Evolutionary conservation across 2,888 invertebrate genomes (phyloP).

Genomic region (Saturnia japonica): DNA sequence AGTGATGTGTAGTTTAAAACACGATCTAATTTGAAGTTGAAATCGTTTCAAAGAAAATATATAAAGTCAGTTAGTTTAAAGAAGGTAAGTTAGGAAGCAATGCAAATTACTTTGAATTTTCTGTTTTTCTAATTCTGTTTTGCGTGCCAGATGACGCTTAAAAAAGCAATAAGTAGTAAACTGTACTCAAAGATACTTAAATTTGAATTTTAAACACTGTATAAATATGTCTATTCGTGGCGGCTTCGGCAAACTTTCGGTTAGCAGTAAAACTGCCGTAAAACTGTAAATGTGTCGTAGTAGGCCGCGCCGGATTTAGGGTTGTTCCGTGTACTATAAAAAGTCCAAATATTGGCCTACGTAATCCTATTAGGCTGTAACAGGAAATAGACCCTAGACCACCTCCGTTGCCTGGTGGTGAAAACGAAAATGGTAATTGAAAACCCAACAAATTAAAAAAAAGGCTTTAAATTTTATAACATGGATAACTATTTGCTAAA

Average conservation of each 20-base stretch:
- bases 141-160: constrained; percentile 9
- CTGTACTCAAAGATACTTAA: constrained; percentile 8
- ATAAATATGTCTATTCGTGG: constrained; percentile 16
- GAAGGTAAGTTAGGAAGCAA: background rate
- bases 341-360: constrained; percentile 16
- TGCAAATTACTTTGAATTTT: constrained; percentile 4
- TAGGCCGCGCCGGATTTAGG: constrained; percentile 29
- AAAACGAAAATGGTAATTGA: background rate
- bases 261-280: constrained; percentile 40
- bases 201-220: constrained; percentile 16
- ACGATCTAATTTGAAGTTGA: background rate
- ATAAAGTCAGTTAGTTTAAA: background rate
- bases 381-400: constrained; percentile 5
- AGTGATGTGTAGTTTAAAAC: background rate
- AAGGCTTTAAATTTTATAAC: background rate
- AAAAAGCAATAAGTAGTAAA: constrained; percentile 13
- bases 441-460: background rate
- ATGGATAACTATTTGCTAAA: too few species aligned
- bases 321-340: constrained; percentile 13
- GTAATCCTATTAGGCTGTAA: constrained; percentile 17
- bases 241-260: constrained; percentile 27
- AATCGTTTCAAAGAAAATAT: background rate
- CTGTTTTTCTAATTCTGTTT: constrained; percentile 2
- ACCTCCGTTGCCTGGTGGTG: background rate
- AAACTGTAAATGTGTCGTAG: constrained; percentile 35